Percentiles rank a stretch among this genome's conserved stretches.
Evolutionary conservation across 2,797 vertebrate genomes (phyloP).

Genomic region (Muraenolepis orangiensis): DNA sequence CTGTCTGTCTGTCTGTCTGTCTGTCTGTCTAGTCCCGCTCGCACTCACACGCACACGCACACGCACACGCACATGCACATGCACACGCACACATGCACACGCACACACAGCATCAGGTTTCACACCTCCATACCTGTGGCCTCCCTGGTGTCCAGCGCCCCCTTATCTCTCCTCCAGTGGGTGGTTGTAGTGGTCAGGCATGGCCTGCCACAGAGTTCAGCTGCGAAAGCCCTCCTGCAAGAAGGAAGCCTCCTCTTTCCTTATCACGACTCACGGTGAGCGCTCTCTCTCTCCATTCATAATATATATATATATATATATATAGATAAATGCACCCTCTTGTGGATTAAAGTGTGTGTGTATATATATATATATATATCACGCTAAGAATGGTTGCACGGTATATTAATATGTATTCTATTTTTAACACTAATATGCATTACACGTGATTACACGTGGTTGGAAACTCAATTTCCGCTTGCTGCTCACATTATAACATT

Average conservation of each 20-base stretch:
- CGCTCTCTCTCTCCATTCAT: background rate
- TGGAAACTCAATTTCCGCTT: background rate
- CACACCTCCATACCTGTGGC: constrained; percentile 29
- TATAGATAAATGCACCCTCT: too few species aligned
- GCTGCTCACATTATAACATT: background rate
- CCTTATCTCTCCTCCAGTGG: background rate
- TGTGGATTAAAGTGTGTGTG: too few species aligned
- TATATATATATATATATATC: background rate
- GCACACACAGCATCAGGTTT: constrained; percentile 49
- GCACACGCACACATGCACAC: background rate
- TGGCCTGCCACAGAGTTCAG: constrained; percentile 55
- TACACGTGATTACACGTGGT: too few species aligned
- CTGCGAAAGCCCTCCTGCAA: constrained; percentile 33
- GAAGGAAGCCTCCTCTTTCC: constrained; percentile 52
- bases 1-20: too few species aligned
- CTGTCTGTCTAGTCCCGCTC: background rate
- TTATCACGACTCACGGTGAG: constrained; percentile 62
- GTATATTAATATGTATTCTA: background rate
- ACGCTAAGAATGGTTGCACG: background rate
- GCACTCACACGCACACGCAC: background rate
- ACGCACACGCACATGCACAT: background rate
- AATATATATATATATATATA: background rate
- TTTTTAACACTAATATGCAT: too few species aligned
- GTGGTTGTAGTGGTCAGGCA: constrained; percentile 34
- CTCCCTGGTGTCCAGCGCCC: constrained; percentile 15